Evolutionary conservation across 2,888 invertebrate genomes (phyloP).

Genomic region (Noctua janthina): DNA sequence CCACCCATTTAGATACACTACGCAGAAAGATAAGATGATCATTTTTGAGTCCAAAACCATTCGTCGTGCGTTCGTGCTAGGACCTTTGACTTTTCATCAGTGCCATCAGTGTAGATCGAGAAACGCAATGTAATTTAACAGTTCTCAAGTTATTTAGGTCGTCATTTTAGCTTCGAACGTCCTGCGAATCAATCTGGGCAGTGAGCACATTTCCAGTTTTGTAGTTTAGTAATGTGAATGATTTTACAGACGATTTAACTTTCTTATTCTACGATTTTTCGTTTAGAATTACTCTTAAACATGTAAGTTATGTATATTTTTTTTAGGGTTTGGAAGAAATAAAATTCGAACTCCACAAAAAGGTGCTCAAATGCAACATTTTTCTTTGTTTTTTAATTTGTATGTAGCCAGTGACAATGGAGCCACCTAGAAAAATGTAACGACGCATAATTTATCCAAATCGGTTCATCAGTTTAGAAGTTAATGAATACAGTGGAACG

Average conservation of each 20-base stretch:
- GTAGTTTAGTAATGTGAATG: too few species aligned
- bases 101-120: conserved; percentile 27
- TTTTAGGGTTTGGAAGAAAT: too few species aligned
- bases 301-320: too few species aligned
- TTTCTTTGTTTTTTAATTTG: too few species aligned
- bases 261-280: too few species aligned
- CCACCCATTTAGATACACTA: too few species aligned
- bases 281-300: too few species aligned
- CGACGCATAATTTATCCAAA: not conserved
- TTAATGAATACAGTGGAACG: not conserved
- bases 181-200: conserved; percentile 57
- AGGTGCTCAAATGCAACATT: too few species aligned
- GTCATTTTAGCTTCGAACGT: conserved; percentile 57
- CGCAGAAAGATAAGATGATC: too few species aligned
- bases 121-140: conserved; percentile 57
- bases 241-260: too few species aligned
- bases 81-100: conserved; percentile 12
- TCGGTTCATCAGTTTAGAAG: not conserved
- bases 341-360: too few species aligned
- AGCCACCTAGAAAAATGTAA: not conserved
- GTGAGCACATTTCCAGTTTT: not conserved
- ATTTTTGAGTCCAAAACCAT: not conserved
- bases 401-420: too few species aligned
- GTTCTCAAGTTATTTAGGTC: conserved; percentile 66
- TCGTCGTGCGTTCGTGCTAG: not conserved